Base-by-base conservation (phyloP, 1,140 invertebrate species). In the Cecropterus lyciades region DNA sequence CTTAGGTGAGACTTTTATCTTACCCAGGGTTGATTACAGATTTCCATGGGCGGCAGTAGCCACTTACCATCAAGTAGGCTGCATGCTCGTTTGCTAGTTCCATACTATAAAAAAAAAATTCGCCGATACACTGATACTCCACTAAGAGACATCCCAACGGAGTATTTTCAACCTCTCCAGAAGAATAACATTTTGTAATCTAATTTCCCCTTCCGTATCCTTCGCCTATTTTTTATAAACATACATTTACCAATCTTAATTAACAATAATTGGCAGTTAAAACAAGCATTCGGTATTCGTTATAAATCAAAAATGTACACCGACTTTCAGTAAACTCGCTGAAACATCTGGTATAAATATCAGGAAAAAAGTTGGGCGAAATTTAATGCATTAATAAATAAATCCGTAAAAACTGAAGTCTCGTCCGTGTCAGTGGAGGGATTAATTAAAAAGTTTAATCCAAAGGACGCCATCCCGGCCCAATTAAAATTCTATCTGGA, bases 361-460 rank as follows among this genome's bases (percentile, higher is more conserved):
- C 11, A 13, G 17, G 16, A 24, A 63, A 46, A 62, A 48, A 52
- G 17, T 52, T 52, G 60, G 51, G 42, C 30, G 46, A 63, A 62
- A 52, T 63, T 63, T 63, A 63, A 63, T 63, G 60, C 60, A 52
- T 63, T 63, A 63, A 63, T 63, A 63, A 63, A 63, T 63, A 63
- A 63, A 63, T 52, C 60, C 48, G 49, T 63, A 63, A 63, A 63
- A 63, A 63, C 60, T 63, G 60, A 63, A 63, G 48, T 52, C 17
- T 15, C 33, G 55, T 57, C 20, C 60, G 60, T 63, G 60, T 63
- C 60, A 63, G 45, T 63, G 60, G 60, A 63, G 33, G 48, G 48
- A 51, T 52, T 63, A 63, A 63, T 63, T 63, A 63, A 63, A 63
- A 63, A 63, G 60, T 63, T 63, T 63, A 52, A 63, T 63, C 60